A percentile compares a stretch with the other conserved stretches of the same genome.
Evolutionary conservation across 2,797 vertebrate species (phyloP).

Genomic region (Myoxocephalus aenaeus): DNA sequence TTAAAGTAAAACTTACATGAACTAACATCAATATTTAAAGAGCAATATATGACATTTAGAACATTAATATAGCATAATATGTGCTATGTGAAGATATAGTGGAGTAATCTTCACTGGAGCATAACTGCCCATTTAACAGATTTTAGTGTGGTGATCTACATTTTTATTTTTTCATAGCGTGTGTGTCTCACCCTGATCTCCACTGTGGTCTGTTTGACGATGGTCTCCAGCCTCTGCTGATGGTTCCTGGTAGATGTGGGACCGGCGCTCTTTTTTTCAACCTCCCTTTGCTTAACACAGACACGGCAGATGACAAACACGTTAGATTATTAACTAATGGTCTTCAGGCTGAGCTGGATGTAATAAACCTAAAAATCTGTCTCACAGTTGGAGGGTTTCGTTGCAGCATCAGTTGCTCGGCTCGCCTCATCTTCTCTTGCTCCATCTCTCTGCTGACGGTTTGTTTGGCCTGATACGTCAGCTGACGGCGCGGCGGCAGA

Average conservation of each 20-base stretch:
- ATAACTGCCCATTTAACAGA: too few species aligned
- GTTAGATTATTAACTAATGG: conserved; percentile 4
- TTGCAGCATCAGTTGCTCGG: conserved; percentile 83
- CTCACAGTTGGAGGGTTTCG: conserved; percentile 78
- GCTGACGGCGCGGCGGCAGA: conserved; percentile 88
- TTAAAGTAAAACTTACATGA: background rate
- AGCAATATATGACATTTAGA: background rate
- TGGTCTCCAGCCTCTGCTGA: conserved; percentile 89
- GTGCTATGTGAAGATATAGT: background rate
- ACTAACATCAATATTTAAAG: background rate
- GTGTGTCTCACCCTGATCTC: conserved; percentile 86
- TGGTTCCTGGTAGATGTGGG: conserved; percentile 80
- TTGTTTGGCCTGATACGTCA: conserved; percentile 97
- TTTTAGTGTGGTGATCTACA: too few species aligned
- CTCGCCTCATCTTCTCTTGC: conserved; percentile 94
- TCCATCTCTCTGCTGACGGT: conserved; percentile 94
- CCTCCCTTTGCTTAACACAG: conserved; percentile 51
- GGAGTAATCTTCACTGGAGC: too few species aligned
- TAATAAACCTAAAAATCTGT: background rate
- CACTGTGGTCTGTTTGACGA: conserved; percentile 81
- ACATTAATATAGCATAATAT: background rate
- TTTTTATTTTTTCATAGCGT: background rate
- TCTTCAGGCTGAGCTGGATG: background rate
- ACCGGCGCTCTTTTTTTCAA: conserved; percentile 46
- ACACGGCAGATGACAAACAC: conserved; percentile 23